A percentile compares a stretch with the other conserved stretches of the same genome.
Evolutionary conservation across 2,888 invertebrate genomes (phyloP).

Genomic region (Cylindroiulus punctatus): DNA sequence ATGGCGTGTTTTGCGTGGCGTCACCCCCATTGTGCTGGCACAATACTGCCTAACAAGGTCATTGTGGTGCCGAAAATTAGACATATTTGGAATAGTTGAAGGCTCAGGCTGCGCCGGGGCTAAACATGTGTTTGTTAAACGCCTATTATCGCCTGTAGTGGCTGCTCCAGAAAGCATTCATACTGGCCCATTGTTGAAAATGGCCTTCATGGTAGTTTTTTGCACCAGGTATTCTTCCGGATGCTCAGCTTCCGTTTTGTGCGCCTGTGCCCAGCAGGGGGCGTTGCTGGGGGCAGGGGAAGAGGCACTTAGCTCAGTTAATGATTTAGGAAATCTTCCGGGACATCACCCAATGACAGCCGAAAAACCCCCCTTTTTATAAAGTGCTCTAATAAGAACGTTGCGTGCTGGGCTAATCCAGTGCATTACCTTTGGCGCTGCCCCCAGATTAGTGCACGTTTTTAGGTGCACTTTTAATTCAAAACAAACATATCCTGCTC

Average conservation of each 20-base stretch:
- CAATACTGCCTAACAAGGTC: constrained; percentile 23
- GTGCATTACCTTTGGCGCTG: constrained; percentile 34
- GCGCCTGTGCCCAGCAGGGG: constrained; percentile 29
- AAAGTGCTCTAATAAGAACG: constrained; percentile 37
- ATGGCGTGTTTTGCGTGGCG: neutral
- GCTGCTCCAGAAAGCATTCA: neutral
- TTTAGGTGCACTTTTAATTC: constrained; percentile 41
- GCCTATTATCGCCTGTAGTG: constrained; percentile 28
- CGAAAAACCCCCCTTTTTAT: constrained; percentile 7
- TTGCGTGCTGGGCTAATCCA: constrained; percentile 39
- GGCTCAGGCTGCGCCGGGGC: constrained; percentile 15
- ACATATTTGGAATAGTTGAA: constrained; percentile 43
- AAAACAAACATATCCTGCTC: constrained; percentile 43
- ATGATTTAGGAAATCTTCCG: constrained; percentile 38
- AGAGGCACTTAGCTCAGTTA: constrained; percentile 35
- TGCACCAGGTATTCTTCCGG: neutral
- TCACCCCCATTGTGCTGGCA: neutral
- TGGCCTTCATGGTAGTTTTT: neutral
- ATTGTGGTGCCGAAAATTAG: constrained; percentile 1
- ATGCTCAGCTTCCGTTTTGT: constrained; percentile 3
- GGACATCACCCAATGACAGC: constrained; percentile 33
- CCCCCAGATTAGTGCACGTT: neutral
- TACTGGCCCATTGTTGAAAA: neutral
- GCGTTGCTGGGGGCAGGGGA: constrained; percentile 23
- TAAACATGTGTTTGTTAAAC: constrained; percentile 20